These are phyloP conservation scores for Vipera latastei DNA, from an alignment of 2,797 vertebrate species.

Conservation along the genomic window DNA sequence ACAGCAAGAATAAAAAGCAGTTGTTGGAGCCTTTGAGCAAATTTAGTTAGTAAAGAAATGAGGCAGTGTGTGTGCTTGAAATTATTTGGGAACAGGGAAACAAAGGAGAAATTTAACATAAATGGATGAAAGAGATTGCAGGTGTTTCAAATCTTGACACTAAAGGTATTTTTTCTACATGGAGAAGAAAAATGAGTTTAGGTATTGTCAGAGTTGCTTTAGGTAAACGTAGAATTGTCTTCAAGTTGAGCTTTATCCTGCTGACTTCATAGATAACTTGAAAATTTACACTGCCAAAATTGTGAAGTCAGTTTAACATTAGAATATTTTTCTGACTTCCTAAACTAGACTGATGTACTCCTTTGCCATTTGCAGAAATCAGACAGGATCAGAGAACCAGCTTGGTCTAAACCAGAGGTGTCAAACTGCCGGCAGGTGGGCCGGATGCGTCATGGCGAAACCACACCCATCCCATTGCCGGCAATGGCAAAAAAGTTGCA, in stretches of 20 bases:
- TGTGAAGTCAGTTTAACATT: neutral
- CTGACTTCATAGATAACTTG: too few relatives aligned
- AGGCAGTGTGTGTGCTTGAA: too few relatives aligned
- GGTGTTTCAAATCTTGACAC: neutral
- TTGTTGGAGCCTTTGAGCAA: neutral
- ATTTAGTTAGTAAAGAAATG: neutral
- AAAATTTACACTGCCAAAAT: neutral
- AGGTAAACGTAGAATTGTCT: too few relatives aligned
- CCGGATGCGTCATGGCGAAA: too few relatives aligned
- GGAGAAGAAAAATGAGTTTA: neutral
- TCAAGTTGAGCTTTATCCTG: too few relatives aligned
- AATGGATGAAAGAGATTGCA: neutral
- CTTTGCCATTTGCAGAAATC: too few relatives aligned
- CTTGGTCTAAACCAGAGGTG: too few relatives aligned
- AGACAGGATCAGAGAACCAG: too few relatives aligned
- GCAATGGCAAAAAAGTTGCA: too few relatives aligned
- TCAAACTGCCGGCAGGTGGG: too few relatives aligned
- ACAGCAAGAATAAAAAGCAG: neutral
- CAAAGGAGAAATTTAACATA: neutral
- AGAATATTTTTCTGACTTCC: neutral
- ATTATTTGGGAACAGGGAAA: neutral
- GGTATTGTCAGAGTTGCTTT: neutral
- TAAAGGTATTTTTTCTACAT: neutral
- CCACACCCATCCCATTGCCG: too few relatives aligned
- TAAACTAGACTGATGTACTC: neutral